A percentile compares a stretch with the other conserved stretches of the same genome.
Evolutionary conservation across 1,140 invertebrate genomes (phyloP).

Genomic region (Solen grandis): DNA sequence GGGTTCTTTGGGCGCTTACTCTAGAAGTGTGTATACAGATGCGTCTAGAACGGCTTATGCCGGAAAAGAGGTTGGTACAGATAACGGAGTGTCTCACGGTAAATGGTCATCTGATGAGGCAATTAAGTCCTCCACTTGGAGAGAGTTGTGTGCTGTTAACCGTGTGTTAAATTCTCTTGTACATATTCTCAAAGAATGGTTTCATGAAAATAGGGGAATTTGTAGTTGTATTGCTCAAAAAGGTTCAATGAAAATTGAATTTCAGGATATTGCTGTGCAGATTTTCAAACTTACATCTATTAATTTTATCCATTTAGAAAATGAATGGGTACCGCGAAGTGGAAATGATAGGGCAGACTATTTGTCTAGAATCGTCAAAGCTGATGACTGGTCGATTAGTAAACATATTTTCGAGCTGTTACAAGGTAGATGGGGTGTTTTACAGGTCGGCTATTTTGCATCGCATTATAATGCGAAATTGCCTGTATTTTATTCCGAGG

Average conservation of each 20-base stretch:
- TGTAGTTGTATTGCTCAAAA: slow-evolving; percentile 22
- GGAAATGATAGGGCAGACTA: not conserved
- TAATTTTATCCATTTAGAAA: slow-evolving; percentile 39
- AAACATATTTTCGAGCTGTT: not conserved
- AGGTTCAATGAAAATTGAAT: slow-evolving; percentile 9
- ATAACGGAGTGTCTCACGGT: slow-evolving; percentile 35
- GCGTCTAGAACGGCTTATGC: slow-evolving; percentile 16
- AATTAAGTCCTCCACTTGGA: slow-evolving; percentile 18
- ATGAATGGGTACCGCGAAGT: not conserved
- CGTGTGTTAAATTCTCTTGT: not conserved
- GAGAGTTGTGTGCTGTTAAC: slow-evolving; percentile 4
- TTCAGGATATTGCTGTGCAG: slow-evolving; percentile 13
- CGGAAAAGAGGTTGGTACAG: slow-evolving; percentile 14
- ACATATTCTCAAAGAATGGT: slow-evolving; percentile 13
- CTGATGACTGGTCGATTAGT: not conserved
- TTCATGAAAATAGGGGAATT: slow-evolving; percentile 5
- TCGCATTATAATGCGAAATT: slow-evolving; percentile 6
- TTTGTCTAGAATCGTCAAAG: slow-evolving; percentile 4
- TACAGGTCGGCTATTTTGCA: not conserved
- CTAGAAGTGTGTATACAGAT: slow-evolving; percentile 29
- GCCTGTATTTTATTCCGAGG: slow-evolving; percentile 10
- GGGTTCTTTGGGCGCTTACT: not conserved
- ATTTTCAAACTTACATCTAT: slow-evolving; percentile 33
- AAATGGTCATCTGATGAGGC: not conserved
- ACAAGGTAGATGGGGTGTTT: not conserved